These are phyloP conservation scores for Campoplex nolae DNA, from an alignment of 2,888 invertebrate species.

Conservation along the genomic window DNA sequence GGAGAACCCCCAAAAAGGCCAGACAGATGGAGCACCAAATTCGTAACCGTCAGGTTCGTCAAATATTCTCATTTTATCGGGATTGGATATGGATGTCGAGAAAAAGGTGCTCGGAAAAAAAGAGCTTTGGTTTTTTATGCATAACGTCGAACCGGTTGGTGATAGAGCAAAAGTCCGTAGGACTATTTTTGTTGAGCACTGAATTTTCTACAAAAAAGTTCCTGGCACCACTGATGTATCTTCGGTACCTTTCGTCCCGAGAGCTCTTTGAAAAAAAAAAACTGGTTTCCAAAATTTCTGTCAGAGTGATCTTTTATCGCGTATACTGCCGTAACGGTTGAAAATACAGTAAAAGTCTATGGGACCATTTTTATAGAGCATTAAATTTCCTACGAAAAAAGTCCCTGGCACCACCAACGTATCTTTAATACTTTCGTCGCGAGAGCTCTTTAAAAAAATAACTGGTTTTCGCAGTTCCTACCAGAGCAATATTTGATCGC, in stretches of 20 bases:
- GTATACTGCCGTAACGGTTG: no score
- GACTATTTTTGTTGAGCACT: neutral
- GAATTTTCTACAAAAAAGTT: neutral
- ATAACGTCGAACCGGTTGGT: neutral
- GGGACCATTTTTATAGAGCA: no score
- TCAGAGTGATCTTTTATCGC: no score
- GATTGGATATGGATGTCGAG: neutral
- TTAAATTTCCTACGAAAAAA: no score
- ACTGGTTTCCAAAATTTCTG: no score
- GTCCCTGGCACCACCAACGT: no score
- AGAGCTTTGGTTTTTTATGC: neutral
- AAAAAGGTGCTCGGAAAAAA: neutral
- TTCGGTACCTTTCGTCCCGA: neutral
- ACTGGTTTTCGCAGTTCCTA: no score
- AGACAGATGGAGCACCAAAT: constrained; percentile 98
- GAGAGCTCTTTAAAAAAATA: no score
- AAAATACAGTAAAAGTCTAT: no score
- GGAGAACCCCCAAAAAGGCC: constrained; percentile 96
- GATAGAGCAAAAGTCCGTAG: neutral
- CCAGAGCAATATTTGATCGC: no score
- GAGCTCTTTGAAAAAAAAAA: neutral
- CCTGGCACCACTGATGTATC: neutral
- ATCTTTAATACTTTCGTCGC: no score
- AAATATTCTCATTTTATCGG: neutral
- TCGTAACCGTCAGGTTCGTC: constrained; percentile 89